Percentiles rank a stretch among this genome's conserved stretches.
These are phyloP conservation scores for Phanerotoma sp. DNA, from an alignment of 2,888 invertebrate species.

Conservation along the genomic window DNA sequence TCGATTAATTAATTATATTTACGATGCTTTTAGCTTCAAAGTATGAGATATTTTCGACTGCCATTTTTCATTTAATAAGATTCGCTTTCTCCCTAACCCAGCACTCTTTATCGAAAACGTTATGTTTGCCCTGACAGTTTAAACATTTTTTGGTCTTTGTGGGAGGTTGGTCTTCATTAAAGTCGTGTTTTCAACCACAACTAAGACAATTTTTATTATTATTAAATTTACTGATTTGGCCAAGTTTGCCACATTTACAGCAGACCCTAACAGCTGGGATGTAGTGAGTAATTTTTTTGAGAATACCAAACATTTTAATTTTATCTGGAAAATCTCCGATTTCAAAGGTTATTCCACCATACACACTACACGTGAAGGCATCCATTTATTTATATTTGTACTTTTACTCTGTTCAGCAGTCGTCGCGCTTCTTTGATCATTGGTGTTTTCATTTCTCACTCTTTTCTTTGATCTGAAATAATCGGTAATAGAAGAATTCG, in stretches of 20 bases:
- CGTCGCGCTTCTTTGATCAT: no score
- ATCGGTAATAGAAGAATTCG: background rate
- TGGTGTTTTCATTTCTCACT: no score
- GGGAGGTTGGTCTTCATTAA: conserved; percentile 1
- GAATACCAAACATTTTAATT: conserved; percentile 6
- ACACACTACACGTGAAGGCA: background rate
- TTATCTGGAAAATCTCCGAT: background rate
- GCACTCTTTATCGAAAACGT: conserved; percentile 9
- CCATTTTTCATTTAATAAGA: conserved; percentile 16
- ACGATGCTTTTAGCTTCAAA: no score
- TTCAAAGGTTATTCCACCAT: conserved; percentile 9
- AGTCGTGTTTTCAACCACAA: background rate
- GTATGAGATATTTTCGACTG: conserved; percentile 10
- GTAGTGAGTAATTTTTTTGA: background rate
- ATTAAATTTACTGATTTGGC: background rate
- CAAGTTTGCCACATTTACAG: conserved; percentile 4
- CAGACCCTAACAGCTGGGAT: conserved; percentile 1
- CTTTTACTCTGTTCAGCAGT: no score
- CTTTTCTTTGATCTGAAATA: conserved; percentile 2
- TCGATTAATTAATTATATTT: no score
- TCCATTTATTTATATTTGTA: no score
- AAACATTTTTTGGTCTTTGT: background rate
- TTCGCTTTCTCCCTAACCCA: background rate
- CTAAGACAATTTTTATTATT: conserved; percentile 2
- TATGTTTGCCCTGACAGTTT: conserved; percentile 14